Conservation (phyloP, 2,113 vertebrate species). For the Atherinomorus stipes region DNA sequence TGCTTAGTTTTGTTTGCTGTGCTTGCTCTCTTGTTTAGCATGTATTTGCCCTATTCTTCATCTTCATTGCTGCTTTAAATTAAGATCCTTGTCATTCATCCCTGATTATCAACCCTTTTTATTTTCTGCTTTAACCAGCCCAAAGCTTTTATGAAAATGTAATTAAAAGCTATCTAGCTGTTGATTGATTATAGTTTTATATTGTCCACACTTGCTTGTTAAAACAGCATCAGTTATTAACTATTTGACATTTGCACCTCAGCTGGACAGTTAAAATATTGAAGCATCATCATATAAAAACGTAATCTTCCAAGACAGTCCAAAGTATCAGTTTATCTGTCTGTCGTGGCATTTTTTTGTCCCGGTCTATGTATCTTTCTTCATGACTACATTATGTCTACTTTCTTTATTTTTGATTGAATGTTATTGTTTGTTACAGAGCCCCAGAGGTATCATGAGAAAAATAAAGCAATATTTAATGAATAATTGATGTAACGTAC, state of each 20-base stretch:
- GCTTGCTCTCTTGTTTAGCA: constrained; percentile 49
- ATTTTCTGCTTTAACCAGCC: constrained; percentile 52
- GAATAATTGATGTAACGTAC: too few relatives aligned
- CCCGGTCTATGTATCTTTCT: constrained; percentile 1
- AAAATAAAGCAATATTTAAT: too few relatives aligned
- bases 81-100: constrained; percentile 33
- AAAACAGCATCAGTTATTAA: background rate
- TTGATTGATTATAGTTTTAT: background rate
- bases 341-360: background rate
- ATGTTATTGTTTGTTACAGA: constrained; percentile 22
- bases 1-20: constrained; percentile 41
- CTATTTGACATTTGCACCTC: background rate
- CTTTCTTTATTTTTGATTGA: background rate
- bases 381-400: constrained; percentile 24
- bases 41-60: constrained; percentile 35
- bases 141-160: constrained; percentile 24
- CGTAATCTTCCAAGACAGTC: background rate
- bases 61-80: constrained; percentile 40
- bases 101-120: constrained; percentile 21
- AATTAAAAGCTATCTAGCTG: background rate
- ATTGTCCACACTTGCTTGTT: background rate
- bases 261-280: background rate
- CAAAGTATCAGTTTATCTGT: constrained; percentile 15
- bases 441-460: constrained; percentile 5
- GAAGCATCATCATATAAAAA: background rate